These are phyloP conservation scores for Nasonia longicornis DNA, from an alignment of 1,140 invertebrate genomes.

Conservation along the genomic window DNA sequence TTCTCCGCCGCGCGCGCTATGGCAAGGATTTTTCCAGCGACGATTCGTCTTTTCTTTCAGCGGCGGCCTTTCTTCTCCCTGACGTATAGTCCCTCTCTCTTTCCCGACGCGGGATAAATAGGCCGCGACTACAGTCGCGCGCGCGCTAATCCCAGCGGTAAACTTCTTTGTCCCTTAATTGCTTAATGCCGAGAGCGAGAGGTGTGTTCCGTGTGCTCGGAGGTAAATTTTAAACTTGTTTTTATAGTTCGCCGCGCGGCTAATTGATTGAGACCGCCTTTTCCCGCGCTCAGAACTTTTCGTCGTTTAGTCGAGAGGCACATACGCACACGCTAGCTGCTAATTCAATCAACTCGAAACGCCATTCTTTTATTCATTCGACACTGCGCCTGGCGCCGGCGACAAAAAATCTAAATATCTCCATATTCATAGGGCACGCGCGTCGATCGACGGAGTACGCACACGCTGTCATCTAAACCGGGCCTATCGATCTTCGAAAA, in stretches of 20 bases:
- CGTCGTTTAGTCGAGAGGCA: too few relatives aligned
- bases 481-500: neutral
- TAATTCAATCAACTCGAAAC: too few relatives aligned
- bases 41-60: conserved; percentile 35
- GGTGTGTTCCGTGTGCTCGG: neutral
- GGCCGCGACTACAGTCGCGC: conserved; percentile 28
- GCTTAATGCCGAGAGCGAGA: conserved; percentile 46
- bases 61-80: conserved; percentile 21
- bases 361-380: too few relatives aligned
- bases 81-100: neutral
- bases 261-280: neutral
- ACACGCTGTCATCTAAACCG: neutral
- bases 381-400: neutral
- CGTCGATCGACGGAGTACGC: neutral
- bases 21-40: conserved; percentile 15
- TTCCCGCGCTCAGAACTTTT: too few relatives aligned
- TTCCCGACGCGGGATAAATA: neutral
- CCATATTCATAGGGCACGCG: neutral
- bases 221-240: conserved; percentile 23
- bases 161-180: conserved; percentile 54
- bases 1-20: conserved; percentile 31
- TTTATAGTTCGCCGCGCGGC: neutral
- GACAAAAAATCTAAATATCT: neutral
- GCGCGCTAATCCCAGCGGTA: conserved; percentile 52
- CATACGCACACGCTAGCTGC: too few relatives aligned